phyloP scores from a whole-genome alignment of 2,888 invertebrate genomes.

The Melitaea athalia region DNA sequence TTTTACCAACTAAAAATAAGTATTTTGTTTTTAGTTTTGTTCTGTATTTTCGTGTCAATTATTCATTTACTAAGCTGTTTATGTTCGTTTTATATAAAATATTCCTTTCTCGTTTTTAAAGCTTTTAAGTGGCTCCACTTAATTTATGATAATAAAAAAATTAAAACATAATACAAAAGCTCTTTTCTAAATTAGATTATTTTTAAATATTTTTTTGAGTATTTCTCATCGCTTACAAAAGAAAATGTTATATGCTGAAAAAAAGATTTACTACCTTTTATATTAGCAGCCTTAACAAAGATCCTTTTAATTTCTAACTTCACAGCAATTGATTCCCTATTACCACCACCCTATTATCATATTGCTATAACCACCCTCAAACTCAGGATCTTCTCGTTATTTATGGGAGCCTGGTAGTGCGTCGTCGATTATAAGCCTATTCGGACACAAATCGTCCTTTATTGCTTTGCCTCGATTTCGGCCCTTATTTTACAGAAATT shows the following conservation, averaged over 20 bases:
- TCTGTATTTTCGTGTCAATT: too few species aligned
- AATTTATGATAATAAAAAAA: too few species aligned
- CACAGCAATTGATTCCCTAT: conserved; percentile 25
- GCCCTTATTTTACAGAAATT: conserved; percentile 24
- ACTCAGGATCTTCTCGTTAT: conserved; percentile 21
- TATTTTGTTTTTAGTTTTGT: too few species aligned
- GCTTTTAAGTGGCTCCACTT: too few species aligned
- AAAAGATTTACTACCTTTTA: neutral
- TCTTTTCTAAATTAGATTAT: too few species aligned
- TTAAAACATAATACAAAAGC: too few species aligned
- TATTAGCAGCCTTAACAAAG: conserved; percentile 9
- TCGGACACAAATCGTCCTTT: conserved; percentile 33
- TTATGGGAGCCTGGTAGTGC: conserved; percentile 29
- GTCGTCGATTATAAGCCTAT: conserved; percentile 33
- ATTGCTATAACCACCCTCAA: conserved; percentile 22
- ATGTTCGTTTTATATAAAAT: too few species aligned
- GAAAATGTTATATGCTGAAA: neutral
- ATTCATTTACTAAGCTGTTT: too few species aligned
- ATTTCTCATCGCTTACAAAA: neutral
- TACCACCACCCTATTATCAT: conserved; percentile 21
- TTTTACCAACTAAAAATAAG: too few species aligned
- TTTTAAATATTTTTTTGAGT: neutral
- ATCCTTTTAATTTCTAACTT: conserved; percentile 18
- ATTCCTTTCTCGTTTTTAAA: too few species aligned
- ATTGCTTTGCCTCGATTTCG: conserved; percentile 15